These are phyloP conservation scores for Poeciliopsis gracilis DNA, from an alignment of 2,797 vertebrate genomes.

Conservation along the genomic window DNA sequence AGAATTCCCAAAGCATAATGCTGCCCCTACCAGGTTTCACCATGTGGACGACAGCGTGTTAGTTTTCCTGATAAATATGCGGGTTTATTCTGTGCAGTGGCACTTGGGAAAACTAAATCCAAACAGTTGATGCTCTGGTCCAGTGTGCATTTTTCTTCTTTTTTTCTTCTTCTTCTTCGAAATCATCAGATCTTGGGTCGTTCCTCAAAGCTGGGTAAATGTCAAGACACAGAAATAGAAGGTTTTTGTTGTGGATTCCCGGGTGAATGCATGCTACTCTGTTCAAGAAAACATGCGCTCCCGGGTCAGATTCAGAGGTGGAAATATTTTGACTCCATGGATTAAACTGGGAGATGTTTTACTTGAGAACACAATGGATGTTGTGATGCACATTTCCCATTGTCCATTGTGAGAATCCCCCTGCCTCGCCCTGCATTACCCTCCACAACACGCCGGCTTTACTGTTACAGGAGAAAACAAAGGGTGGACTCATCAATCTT, in stretches of 20 bases:
- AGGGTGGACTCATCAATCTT: conserved; percentile 38
- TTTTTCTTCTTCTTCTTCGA: conserved; percentile 16
- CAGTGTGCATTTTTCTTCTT: conserved; percentile 4
- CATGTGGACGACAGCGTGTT: not conserved
- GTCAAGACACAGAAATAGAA: conserved; percentile 49
- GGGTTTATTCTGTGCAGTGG: not conserved
- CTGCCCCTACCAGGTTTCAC: not conserved
- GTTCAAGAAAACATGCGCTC: conserved; percentile 29
- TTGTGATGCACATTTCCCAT: conserved; percentile 65
- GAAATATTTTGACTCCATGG: conserved; percentile 59
- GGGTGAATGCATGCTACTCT: conserved; percentile 50
- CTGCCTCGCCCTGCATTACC: conserved; percentile 62
- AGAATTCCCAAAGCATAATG: not conserved
- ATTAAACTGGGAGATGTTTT: conserved; percentile 62
- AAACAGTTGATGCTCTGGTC: conserved; percentile 18
- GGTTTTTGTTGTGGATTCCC: conserved; percentile 53
- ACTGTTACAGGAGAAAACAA: conserved; percentile 70
- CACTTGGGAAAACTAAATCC: conserved; percentile 31
- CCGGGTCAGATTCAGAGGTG: conserved; percentile 51
- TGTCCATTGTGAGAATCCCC: conserved; percentile 72
- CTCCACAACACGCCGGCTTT: conserved; percentile 49
- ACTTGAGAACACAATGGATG: conserved; percentile 68
- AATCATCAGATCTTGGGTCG: conserved; percentile 22
- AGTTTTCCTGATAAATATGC: not conserved
- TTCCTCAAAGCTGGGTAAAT: conserved; percentile 8